Conservation (phyloP, 2,113 vertebrate species). For the Melospiza melodia region DNA sequence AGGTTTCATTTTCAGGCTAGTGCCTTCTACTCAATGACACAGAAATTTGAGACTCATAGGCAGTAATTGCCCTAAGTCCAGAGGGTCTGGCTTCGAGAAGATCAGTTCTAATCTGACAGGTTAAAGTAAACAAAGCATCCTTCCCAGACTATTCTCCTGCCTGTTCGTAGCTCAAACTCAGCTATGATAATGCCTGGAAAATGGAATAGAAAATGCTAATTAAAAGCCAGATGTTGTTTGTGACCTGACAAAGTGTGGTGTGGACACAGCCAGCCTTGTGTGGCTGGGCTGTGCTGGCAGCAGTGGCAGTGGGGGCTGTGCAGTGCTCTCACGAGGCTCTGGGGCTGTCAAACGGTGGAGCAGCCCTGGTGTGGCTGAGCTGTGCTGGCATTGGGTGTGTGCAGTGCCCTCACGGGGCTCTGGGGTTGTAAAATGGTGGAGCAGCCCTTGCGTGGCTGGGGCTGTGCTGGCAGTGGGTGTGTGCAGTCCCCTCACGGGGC, state of each 20-base stretch:
- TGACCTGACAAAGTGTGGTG: not conserved
- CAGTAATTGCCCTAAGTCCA: not conserved
- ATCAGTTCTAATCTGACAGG: not conserved
- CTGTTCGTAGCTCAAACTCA: not conserved
- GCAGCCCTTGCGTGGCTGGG: too few species aligned
- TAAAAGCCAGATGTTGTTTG: not conserved
- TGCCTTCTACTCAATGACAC: not conserved
- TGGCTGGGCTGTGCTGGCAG: not conserved
- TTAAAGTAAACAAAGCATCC: not conserved
- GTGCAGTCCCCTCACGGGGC: too few species aligned
- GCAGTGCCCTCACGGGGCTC: too few species aligned
- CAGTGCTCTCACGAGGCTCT: not conserved
- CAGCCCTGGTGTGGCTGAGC: too few species aligned
- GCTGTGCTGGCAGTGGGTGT: too few species aligned
- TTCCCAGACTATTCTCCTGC: not conserved
- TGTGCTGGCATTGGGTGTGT: too few species aligned
- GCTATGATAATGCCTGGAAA: not conserved
- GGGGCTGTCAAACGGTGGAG: not conserved
- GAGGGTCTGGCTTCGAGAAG: not conserved
- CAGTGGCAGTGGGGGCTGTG: not conserved
- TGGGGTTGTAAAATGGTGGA: too few species aligned
- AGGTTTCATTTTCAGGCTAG: not conserved
- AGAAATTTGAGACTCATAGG: not conserved
- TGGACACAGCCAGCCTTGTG: not conserved
- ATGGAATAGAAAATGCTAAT: not conserved